A percentile compares a stretch with the other conserved stretches of the same genome.
Conservation (phyloP, 2,888 invertebrate genomes). For the Linnaemya tessellans region DNA sequence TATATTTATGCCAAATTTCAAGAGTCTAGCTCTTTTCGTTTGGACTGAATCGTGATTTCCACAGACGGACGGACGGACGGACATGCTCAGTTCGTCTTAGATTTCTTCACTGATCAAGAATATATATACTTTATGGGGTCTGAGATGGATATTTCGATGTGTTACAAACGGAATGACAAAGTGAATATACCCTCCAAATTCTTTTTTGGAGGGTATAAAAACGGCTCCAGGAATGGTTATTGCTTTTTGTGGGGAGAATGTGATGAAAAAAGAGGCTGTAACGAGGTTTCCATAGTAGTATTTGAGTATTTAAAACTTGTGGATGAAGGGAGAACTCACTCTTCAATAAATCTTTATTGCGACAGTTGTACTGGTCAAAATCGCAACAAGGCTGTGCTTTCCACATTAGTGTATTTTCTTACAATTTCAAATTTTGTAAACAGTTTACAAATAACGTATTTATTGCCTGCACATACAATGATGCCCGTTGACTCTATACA, state of each 20-base stretch:
- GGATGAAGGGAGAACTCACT: not conserved
- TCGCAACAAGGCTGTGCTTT: not conserved
- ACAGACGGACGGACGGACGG: too few species aligned
- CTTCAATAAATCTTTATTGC: not conserved
- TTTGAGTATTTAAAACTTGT: conserved; percentile 8
- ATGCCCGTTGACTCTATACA: conserved; percentile 38
- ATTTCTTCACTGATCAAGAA: too few species aligned
- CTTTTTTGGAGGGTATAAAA: too few species aligned
- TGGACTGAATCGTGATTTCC: too few species aligned
- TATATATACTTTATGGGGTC: too few species aligned
- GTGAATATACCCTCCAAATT: too few species aligned
- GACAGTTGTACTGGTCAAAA: conserved; percentile 5
- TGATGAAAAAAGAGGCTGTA: conserved; percentile 52
- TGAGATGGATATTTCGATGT: too few species aligned
- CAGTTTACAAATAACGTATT: not conserved
- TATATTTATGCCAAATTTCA: too few species aligned
- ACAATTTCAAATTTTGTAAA: not conserved
- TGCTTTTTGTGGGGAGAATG: conserved; percentile 21
- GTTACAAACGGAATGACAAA: too few species aligned
- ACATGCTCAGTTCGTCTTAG: too few species aligned
- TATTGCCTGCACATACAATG: conserved; percentile 20
- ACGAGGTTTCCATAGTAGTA: conserved; percentile 28
- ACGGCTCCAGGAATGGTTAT: conserved; percentile 10
- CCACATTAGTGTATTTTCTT: not conserved
- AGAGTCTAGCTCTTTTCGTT: too few species aligned